Conservation (phyloP, 1,140 invertebrate species). For the Drosophila mojavensis region DNA sequence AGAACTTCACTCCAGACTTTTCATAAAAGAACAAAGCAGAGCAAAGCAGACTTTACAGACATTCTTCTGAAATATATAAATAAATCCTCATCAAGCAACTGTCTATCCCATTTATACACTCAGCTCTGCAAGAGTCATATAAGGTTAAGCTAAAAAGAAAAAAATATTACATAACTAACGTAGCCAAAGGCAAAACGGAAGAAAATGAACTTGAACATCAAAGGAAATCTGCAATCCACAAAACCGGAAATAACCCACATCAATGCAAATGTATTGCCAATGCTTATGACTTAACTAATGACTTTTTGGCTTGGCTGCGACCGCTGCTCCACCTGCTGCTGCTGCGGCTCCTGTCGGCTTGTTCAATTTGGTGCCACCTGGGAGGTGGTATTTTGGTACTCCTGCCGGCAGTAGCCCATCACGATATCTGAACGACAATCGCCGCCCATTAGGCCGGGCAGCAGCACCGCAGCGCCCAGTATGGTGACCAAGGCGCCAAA, state of each 20-base stretch:
- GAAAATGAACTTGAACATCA: neutral
- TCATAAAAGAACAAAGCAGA: too few relatives aligned
- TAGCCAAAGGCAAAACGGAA: neutral
- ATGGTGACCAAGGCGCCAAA: slow-evolving; percentile 90
- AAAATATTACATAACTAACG: too few relatives aligned
- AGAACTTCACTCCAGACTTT: too few relatives aligned
- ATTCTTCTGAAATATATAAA: too few relatives aligned
- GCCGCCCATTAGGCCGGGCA: slow-evolving; percentile 75
- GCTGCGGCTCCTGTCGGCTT: neutral
- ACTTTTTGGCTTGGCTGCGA: slow-evolving; percentile 42
- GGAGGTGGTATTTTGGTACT: slow-evolving; percentile 62
- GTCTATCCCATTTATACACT: neutral
- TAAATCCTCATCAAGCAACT: too few relatives aligned
- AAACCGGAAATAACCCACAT: slow-evolving; percentile 17
- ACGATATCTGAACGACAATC: slow-evolving; percentile 82
- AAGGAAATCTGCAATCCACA: neutral
- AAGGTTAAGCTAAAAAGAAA: neutral
- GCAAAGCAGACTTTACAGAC: too few relatives aligned
- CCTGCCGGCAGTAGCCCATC: slow-evolving; percentile 80
- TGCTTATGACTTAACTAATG: slow-evolving; percentile 49
- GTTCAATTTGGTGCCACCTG: slow-evolving; percentile 47
- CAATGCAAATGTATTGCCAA: slow-evolving; percentile 41
- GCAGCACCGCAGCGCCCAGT: slow-evolving; percentile 85
- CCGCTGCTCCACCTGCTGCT: neutral
- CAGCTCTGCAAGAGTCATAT: neutral